These are phyloP conservation scores for Bombus sibiricus DNA, from an alignment of 1,140 invertebrate species.

Conservation along the genomic window DNA sequence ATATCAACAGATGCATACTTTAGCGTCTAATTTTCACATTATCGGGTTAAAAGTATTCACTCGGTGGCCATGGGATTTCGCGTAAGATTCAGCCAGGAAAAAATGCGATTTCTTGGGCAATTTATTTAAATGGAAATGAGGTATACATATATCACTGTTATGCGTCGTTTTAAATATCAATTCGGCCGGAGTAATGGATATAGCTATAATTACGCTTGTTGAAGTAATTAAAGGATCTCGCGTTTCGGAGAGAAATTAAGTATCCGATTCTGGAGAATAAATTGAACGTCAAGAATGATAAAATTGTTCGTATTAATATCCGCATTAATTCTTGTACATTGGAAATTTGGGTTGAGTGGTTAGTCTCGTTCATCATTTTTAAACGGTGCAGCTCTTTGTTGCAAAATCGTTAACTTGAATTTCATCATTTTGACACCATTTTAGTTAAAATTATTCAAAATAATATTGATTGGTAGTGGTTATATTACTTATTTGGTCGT, in stretches of 20 bases:
- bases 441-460: background rate
- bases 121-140: slow-evolving; percentile 34
- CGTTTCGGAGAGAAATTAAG: background rate
- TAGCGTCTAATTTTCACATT: background rate
- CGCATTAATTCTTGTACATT: background rate
- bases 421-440: background rate
- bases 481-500: background rate
- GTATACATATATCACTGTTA: slow-evolving; percentile 12
- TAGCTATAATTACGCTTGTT: background rate
- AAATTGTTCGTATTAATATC: background rate
- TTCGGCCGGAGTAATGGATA: background rate
- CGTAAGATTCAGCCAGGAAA: background rate
- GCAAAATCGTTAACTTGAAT: background rate
- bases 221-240: background rate
- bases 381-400: background rate
- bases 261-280: background rate
- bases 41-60: background rate
- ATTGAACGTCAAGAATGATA: slow-evolving; percentile 12
- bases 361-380: background rate
- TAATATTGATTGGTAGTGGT: background rate
- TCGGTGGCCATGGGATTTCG: background rate
- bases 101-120: background rate
- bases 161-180: slow-evolving; percentile 15
- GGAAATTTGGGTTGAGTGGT: background rate
- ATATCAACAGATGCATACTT: background rate